Base-by-base conservation (phyloP, 2,888 invertebrate genomes). In the Aphodius sticticus region DNA sequence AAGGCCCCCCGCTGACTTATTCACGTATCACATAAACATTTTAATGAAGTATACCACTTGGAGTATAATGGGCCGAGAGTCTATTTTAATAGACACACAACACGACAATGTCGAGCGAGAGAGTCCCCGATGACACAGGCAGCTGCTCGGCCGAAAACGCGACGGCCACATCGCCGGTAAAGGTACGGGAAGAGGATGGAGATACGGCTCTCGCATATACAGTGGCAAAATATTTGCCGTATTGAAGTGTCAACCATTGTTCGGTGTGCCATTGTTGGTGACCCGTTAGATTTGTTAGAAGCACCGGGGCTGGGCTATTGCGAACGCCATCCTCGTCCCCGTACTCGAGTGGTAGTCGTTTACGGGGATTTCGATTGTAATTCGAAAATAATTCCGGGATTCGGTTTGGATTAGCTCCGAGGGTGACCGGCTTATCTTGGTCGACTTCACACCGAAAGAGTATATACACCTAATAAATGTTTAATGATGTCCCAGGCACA, bases 231-330 rank as follows among this genome's bases (percentile, higher is more conserved):
- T 88, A 88, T 88, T 88, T 88, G 87, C 88, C 88, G 88, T 88
- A 89, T 89, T 88, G 88, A 88, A 88, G 88, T 89, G 89, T 89
- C 89, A 89, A 87, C 86, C 86, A 88, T 89, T 89, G 88, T 89
- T 87, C 85, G 86, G 84, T 74, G 78, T 76, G 81, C 85, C 83
- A 87, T 88, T 88, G 88, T 88, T 74, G 74, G 86, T 84, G 79
- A 84, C 84, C 83, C 85, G 87, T 87, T 81, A 88, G 88, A 88
- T 88, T 88, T 88, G 88, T 88, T 88, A 85, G 86, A 86, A 84
- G 84, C 82, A 79, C 78, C 82, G 79, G 76, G 77, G 77, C 69
- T 53, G 76, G 76, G 36, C 69, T 77, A 69, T 71, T 71, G 80
- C 78, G 78, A 80, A 78, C 76, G 76, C 70, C 16, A 69, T 71